These are phyloP conservation scores for Dioctria rufipes DNA, from an alignment of 2,888 invertebrate genomes.

Conservation along the genomic window DNA sequence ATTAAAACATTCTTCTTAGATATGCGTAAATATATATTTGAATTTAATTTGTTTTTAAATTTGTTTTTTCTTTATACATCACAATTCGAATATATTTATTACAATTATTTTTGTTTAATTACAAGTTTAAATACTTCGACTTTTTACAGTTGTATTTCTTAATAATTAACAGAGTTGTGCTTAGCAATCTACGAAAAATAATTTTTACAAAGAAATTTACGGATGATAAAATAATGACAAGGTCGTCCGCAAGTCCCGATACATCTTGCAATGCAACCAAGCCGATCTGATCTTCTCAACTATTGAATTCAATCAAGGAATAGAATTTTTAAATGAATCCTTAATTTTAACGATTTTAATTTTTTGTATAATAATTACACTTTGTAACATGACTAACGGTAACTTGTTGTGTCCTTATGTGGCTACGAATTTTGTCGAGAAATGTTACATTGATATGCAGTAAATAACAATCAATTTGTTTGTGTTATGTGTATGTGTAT, in stretches of 20 bases:
- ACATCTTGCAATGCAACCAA: neutral
- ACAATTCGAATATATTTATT: slow-evolving; percentile 42
- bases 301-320: too few species aligned
- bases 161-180: neutral
- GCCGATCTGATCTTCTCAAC: too few species aligned
- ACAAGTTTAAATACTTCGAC: slow-evolving; percentile 37
- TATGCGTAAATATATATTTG: slow-evolving; percentile 51
- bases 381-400: slow-evolving; percentile 46
- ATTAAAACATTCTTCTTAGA: neutral
- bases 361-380: slow-evolving; percentile 18
- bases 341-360: neutral
- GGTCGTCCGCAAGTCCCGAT: neutral
- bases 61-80: slow-evolving; percentile 47
- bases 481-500: neutral
- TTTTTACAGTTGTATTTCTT: slow-evolving; percentile 32
- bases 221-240: neutral
- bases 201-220: neutral
- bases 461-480: slow-evolving; percentile 40
- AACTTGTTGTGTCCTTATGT: slow-evolving; percentile 27
- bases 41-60: slow-evolving; percentile 42
- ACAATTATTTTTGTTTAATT: slow-evolving; percentile 4
- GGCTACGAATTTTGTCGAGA: slow-evolving; percentile 37
- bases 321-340: too few species aligned
- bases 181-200: neutral
- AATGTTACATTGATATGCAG: slow-evolving; percentile 53